These are phyloP conservation scores for Isaurus tuberculatus DNA, from an alignment of 92 coral and sea anemone genomes.

Conservation along the genomic window DNA sequence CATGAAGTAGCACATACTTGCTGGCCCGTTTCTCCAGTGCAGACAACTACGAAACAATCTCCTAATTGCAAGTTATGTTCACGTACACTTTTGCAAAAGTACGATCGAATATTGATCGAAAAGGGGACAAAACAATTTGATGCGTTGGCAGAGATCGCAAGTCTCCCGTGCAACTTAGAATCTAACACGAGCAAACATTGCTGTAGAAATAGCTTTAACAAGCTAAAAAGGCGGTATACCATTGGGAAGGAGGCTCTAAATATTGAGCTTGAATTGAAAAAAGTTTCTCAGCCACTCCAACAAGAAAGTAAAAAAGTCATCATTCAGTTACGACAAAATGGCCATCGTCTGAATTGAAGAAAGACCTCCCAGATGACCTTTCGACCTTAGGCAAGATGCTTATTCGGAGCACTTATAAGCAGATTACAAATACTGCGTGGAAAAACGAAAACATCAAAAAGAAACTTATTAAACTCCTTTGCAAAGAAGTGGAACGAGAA, in stretches of 20 bases:
- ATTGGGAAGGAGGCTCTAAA: not conserved
- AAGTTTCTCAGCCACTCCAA: conserved; percentile 6
- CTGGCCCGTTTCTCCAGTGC: conserved; percentile 14
- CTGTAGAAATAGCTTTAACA: not conserved
- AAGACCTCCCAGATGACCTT: conserved; percentile 64
- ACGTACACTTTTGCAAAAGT: not conserved
- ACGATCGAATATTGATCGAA: not conserved
- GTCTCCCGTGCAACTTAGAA: conserved; percentile 1
- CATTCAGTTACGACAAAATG: conserved; percentile 58
- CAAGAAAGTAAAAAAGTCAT: conserved; percentile 39
- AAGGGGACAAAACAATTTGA: conserved; percentile 4
- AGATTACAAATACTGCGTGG: conserved; percentile 79
- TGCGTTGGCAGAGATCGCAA: conserved; percentile 17
- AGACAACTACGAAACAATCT: not conserved
- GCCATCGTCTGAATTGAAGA: conserved; percentile 62
- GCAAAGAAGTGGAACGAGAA: conserved; percentile 65
- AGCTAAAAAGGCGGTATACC: conserved; percentile 1
- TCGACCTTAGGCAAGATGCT: conserved; percentile 79
- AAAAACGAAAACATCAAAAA: conserved; percentile 52
- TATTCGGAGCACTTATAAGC: conserved; percentile 67
- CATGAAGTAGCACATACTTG: not conserved
- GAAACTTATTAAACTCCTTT: conserved; percentile 48
- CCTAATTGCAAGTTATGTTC: conserved; percentile 11
- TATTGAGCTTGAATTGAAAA: not conserved
- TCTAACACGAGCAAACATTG: not conserved